Evolutionary conservation across 30 jellyfish, hydroid and myxozoan species (phyloP), one percentile per base, ranked within the genome.

Genomic region (Aurelia aurita): DNA sequence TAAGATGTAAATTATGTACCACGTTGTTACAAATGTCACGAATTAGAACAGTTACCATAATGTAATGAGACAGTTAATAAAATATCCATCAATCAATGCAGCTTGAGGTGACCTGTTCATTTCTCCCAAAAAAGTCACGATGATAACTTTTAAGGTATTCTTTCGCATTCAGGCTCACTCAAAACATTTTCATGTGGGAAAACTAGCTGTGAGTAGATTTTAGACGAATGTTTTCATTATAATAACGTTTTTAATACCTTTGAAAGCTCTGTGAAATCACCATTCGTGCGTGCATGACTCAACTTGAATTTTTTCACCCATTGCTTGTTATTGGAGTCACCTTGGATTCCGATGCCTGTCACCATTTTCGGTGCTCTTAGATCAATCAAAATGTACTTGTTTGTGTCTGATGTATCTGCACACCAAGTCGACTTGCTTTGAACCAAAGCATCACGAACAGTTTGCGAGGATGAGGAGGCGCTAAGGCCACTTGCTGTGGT

Each of bases 301-400:
- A 85, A 2, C 23, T 44, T 60, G 45, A 73, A 61, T 3, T 57
- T 47, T 61, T 45, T 85, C 34, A 61, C 83, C 87, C 88, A 85
- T 18, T 85, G 25, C 3, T 85, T 88, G 23, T n/a, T 53, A 18
- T 85, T 55, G 11, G 94, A 74, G 28, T 85, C 94, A n/a, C 88
- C 88, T 63, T 85, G 94, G 5, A 85, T 29, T 14, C 88, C 94
- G 47, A 72, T 47, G 1, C 87, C 88, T 27, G 86, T 58, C 21
- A 85, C 58, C 66, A 72, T 70, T 28, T 62, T 85, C 16, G 88
- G 69, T 53, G 32, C 10, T 22, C 55, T 20, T 12, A 85, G 29
- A 64, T 70, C 79, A 35, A 85, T 58, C 15, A 26, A 70, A 13
- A 85, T 27, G 35, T 69, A 57, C 53, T 34, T 58, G 22, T 25